Base-by-base conservation (phyloP, 2,113 vertebrate genomes). In the Myotis brandtii region DNA sequence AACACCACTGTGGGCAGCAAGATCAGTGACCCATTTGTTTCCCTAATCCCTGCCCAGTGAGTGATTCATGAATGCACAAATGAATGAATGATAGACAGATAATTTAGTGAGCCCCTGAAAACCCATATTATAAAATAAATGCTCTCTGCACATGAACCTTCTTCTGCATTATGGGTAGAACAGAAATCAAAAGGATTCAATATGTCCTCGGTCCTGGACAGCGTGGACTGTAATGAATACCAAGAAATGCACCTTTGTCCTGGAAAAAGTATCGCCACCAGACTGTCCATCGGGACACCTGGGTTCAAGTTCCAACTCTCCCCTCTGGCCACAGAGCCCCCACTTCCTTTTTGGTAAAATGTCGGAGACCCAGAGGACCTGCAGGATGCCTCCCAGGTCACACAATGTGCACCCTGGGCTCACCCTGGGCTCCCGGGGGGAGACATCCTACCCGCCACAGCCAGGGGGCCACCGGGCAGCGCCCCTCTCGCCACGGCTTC, bases 371-470 rank as follows among this genome's bases (percentile, higher is more conserved):
- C 48, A 48, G 40, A 8, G 5, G 81, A 62, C 9, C 43, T 64
- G 69, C 52, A 37, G 20, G 56, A 76, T 2, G 21, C 70, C 32
- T 43, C 76, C 9, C 23, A 72, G 17, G 27, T 23, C 10, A n/a
- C 10, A 9, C 25, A 2, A 3, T 3, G 7, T 43, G 12, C 1
- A 1, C 0, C 14, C 4, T 0, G 43, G 66, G 30, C 16, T 80
- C n/a, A 1, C 0, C 14, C 4, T 0, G 43, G 66, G 30, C 16
- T 80, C n/a, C 52, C 5, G 0, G 0, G 0, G 10, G 4, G 4
- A 87, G 43, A 4, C 34, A 27, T 59, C 52, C 79, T 40, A 18
- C 54, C 34, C 16, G 10, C 34, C 46, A 21, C n/a, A 52, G 66
- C 80, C 52, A 14, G 62, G 82, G 52, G 30, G 54, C 67, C 81